phyloP scores from a whole-genome alignment of 2,888 invertebrate genomes.

The Ennomos quercinarius region DNA sequence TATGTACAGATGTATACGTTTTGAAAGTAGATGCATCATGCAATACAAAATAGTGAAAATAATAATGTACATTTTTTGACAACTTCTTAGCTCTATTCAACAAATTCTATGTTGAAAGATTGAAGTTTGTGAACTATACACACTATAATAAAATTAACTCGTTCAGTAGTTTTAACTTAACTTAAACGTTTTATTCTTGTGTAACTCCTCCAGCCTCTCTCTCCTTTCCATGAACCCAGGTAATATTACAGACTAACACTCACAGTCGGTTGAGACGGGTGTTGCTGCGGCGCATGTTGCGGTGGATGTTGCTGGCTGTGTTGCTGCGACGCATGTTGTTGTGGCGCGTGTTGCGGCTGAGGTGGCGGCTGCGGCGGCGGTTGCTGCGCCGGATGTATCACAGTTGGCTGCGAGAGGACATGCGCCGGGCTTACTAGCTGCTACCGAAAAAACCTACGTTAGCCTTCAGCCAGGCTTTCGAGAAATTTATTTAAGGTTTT shows the following conservation, averaged over 20 bases:
- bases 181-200: too few species aligned
- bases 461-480: neutral
- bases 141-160: neutral
- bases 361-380: conserved; percentile 82
- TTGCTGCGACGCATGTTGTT: conserved; percentile 53
- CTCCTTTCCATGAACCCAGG: too few species aligned
- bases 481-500: too few species aligned
- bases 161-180: too few species aligned
- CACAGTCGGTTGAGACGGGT: conserved; percentile 49
- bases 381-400: conserved; percentile 79
- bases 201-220: too few species aligned
- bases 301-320: conserved; percentile 64
- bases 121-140: too few species aligned
- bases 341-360: conserved; percentile 47
- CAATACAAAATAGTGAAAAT: too few species aligned
- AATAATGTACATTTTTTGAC: too few species aligned
- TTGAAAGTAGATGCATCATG: too few species aligned
- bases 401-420: conserved; percentile 77
- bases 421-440: conserved; percentile 78
- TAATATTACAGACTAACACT: conserved; percentile 1
- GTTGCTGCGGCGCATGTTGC: conserved; percentile 53
- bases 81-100: too few species aligned
- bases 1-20: too few species aligned
- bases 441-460: conserved; percentile 35
- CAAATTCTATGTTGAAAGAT: too few species aligned